Percentiles rank a stretch among this genome's conserved stretches.
Evolutionary conservation across 2,113 vertebrate genomes (phyloP).

Genomic region (Amphiprion percula): DNA sequence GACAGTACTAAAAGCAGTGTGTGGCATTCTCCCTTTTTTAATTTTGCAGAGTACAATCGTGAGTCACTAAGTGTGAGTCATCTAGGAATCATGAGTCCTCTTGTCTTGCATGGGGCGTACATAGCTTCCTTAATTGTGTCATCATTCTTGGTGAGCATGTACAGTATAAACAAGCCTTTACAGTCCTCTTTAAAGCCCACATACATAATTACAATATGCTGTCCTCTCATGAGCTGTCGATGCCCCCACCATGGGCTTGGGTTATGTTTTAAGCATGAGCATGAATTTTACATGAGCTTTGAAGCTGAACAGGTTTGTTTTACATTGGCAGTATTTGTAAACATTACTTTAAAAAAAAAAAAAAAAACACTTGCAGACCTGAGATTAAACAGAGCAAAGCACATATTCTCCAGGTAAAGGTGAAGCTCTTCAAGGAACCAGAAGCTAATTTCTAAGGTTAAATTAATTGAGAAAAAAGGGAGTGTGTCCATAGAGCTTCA

Average conservation of each 20-base stretch:
- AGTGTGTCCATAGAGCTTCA: neutral
- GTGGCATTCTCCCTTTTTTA: conserved; percentile 8
- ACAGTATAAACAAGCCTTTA: conserved; percentile 20
- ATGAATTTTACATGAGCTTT: conserved; percentile 76
- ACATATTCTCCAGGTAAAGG: neutral
- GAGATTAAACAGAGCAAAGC: conserved; percentile 11
- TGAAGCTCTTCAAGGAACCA: conserved; percentile 10
- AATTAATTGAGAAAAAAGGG: conserved; percentile 14
- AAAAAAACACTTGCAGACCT: conserved; percentile 7
- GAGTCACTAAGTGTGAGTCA: conserved; percentile 61
- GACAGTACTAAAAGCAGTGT: conserved; percentile 6
- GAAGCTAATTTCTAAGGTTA: conserved; percentile 21
- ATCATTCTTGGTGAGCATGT: conserved; percentile 39
- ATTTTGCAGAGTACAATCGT: conserved; percentile 34
- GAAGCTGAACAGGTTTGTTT: conserved; percentile 66
- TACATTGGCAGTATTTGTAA: conserved; percentile 65
- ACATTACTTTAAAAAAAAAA: conserved; percentile 28
- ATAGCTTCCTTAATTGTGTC: conserved; percentile 40
- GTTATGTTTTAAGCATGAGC: conserved; percentile 75
- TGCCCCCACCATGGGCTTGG: conserved; percentile 21
- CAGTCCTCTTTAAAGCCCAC: conserved; percentile 35
- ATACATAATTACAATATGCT: conserved; percentile 59
- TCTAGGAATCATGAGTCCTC: conserved; percentile 24
- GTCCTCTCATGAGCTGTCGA: conserved; percentile 49
- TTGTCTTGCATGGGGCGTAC: conserved; percentile 1